Conservation (phyloP, 2,113 vertebrate genomes). For the Pipra filicauda region DNA sequence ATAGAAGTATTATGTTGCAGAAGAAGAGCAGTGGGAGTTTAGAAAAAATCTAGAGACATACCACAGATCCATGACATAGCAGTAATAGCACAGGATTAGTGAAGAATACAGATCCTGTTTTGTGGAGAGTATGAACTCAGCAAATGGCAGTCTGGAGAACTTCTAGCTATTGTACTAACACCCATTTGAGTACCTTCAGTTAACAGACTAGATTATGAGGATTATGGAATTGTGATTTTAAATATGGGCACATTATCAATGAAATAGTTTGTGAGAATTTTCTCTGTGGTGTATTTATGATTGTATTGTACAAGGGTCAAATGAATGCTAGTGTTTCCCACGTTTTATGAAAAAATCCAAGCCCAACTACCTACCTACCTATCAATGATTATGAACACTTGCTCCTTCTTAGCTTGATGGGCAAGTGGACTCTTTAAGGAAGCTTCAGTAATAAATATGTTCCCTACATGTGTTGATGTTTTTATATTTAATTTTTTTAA, state of each 20-base stretch:
- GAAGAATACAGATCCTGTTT: not conserved
- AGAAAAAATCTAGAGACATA: not conserved
- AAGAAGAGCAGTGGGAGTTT: not conserved
- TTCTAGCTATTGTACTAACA: not conserved
- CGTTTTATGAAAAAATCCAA: not conserved
- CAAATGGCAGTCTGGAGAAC: not conserved
- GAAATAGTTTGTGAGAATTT: not conserved
- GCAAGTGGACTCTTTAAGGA: not conserved
- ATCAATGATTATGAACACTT: not conserved
- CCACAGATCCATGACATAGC: not conserved
- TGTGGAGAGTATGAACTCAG: not conserved
- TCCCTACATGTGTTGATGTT: not conserved
- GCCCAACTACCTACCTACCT: not conserved
- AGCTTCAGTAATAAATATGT: not conserved
- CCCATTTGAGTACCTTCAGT: not conserved
- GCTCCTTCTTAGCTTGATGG: not conserved
- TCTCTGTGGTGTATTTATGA: not conserved
- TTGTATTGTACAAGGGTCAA: not conserved
- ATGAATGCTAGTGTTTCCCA: not conserved
- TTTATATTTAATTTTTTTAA: not conserved
- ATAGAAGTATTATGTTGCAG: not conserved
- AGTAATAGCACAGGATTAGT: not conserved
- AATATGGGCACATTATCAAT: not conserved
- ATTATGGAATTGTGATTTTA: not conserved
- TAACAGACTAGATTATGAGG: not conserved